Evolutionary conservation across 1,140 invertebrate species (phyloP).

Genomic region (Yoshiicerus persimilis): DNA sequence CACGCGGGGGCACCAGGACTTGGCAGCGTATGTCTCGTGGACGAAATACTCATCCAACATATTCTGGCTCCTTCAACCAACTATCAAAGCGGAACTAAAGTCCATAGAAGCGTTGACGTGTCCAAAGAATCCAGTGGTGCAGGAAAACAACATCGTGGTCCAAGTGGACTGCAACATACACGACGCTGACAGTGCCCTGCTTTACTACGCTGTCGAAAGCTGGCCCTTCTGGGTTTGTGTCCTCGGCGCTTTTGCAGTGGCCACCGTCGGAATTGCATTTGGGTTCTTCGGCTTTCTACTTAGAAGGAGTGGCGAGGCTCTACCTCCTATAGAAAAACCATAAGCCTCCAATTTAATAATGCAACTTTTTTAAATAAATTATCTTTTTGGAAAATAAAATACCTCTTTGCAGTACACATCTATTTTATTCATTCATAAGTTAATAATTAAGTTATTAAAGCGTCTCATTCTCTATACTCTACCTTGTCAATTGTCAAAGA

Average conservation of each 20-base stretch:
- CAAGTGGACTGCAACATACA: constrained; percentile 35
- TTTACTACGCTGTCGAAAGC: neutral
- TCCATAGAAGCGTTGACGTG: constrained; percentile 36
- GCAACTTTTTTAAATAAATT: neutral
- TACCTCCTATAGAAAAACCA: constrained; percentile 35
- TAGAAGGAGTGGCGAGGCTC: constrained; percentile 18
- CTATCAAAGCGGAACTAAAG: constrained; percentile 66
- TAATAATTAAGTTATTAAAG: too few relatives aligned
- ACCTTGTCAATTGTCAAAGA: too few relatives aligned
- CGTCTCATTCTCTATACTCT: too few relatives aligned
- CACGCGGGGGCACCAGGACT: constrained; percentile 73
- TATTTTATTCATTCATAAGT: too few relatives aligned
- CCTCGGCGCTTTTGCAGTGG: neutral
- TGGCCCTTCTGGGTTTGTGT: constrained; percentile 19
- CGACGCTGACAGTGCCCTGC: constrained; percentile 1
- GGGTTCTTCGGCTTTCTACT: constrained; percentile 34
- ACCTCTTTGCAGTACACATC: too few relatives aligned
- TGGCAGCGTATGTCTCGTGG: constrained; percentile 68
- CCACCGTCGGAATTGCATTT: neutral
- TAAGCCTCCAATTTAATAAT: neutral
- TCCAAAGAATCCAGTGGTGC: constrained; percentile 47
- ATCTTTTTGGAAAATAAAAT: neutral
- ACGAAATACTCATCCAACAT: constrained; percentile 70
- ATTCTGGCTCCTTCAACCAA: constrained; percentile 69
- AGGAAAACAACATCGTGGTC: constrained; percentile 41